Base-by-base conservation (phyloP, 2,797 vertebrate species). In the Macroramphosus scolopax region DNA sequence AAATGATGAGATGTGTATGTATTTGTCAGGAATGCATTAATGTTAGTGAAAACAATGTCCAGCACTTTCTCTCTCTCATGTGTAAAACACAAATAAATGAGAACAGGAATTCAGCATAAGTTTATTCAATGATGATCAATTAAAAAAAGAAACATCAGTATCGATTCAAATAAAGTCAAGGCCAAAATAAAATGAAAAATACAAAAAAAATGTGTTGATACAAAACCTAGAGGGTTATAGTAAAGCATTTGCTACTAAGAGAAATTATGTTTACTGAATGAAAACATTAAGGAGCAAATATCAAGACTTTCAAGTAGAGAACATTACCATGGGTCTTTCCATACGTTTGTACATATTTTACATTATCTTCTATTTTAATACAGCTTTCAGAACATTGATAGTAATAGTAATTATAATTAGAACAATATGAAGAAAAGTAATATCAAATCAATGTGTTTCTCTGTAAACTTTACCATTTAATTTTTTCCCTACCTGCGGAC, bases 51-150 rank as follows among this genome's bases (percentile, higher is more conserved):
- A 33, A 49, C 26, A 12, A 26, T 12, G 2, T 41, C 8, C 9
- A 25, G 22, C 12, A 9, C 7, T 32, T 16, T 17, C 4, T 11
- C 9, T 30, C n/a, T n/a, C n/a, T n/a, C n/a, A n/a, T n/a, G n/a
- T n/a, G 36, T 30, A 61, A 18, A 41, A 44, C 8, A 34, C 38
- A 65, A 72, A 76, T 39, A 51, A 70, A 51, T 3, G 24, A 75
- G n/a, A 69, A 47, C 11, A 45, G 55, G 57, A 63, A 54, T 85
- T 86, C 70, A 84, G 81, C 79, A 78, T 78, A 84, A 85, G 77
- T 91, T 90, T 88, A 88, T 92, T 92, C 77, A 86, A 72, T 90
- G 81, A 86, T 90, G 82, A 83, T 89, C 81, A 71, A 84, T 90
- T n/a, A 89, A 71, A 91, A 92, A 90, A 92, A 82, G 83, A 89